Conservation (phyloP, 2,113 vertebrate species). For the Ploceus nigricollis region DNA sequence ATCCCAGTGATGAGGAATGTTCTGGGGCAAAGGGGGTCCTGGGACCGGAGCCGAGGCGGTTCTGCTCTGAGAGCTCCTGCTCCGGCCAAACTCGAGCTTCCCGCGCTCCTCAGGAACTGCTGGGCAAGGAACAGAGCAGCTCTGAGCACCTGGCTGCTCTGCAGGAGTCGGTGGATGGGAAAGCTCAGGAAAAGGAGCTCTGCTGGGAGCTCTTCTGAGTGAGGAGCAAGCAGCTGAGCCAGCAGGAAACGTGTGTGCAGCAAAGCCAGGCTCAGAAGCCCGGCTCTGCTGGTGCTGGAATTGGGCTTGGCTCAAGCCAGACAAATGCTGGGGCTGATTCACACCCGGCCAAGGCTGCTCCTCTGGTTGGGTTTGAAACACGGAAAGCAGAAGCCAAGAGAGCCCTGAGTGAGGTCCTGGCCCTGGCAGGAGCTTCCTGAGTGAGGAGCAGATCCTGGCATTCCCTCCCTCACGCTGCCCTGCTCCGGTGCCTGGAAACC, state of each 20-base stretch:
- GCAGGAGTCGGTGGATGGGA: background rate
- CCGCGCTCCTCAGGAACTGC: rapidly evolving
- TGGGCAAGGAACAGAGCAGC: background rate
- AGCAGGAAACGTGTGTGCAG: background rate
- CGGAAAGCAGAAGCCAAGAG: rapidly evolving
- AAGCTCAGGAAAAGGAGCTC: background rate
- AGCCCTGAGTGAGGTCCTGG: background rate
- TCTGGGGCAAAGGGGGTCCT: background rate
- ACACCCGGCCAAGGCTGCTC: background rate
- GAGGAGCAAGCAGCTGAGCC: background rate
- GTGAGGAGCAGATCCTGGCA: background rate
- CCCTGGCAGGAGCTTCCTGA: background rate
- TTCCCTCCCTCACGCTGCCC: background rate
- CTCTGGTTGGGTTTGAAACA: background rate
- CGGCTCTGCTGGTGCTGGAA: background rate
- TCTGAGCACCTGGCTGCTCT: background rate
- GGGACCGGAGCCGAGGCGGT: rapidly evolving
- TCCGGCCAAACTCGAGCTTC: background rate
- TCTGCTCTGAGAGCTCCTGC: background rate
- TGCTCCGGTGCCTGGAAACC: rapidly evolving
- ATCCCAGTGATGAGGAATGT: background rate
- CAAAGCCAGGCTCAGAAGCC: background rate
- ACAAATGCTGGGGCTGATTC: background rate
- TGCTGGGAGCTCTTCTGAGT: too few relatives aligned
- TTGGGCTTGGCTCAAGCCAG: background rate